A percentile compares a stretch with the other conserved stretches of the same genome.
Evolutionary conservation across 2,113 vertebrate genomes (phyloP).

Genomic region (Hippocampus barbouri): DNA sequence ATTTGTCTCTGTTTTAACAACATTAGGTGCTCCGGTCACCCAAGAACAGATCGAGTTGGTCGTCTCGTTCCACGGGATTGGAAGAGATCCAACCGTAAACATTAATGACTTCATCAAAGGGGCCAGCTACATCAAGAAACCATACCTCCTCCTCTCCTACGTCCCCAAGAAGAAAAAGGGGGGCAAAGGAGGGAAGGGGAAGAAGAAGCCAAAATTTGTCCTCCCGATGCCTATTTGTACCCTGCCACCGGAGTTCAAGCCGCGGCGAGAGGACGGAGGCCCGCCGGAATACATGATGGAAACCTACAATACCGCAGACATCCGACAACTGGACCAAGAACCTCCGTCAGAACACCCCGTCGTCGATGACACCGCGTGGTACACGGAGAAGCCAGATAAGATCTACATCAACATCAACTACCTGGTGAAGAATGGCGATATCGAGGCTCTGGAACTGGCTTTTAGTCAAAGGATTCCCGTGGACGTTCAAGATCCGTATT

Average conservation of each 20-base stretch:
- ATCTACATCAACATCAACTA: constrained; percentile 77
- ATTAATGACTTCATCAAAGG: constrained; percentile 84
- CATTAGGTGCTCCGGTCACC: constrained; percentile 63
- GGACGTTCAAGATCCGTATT: constrained; percentile 82
- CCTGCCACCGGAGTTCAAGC: constrained; percentile 56
- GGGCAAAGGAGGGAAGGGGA: constrained; percentile 62
- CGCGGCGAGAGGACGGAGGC: constrained; percentile 70
- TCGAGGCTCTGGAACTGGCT: constrained; percentile 82
- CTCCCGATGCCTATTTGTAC: constrained; percentile 80
- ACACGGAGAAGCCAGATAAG: constrained; percentile 75
- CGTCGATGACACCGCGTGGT: constrained; percentile 87
- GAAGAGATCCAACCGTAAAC: constrained; percentile 58
- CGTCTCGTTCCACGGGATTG: constrained; percentile 67
- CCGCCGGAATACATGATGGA: constrained; percentile 83
- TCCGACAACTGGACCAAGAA: constrained; percentile 61
- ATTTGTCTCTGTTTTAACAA: constrained; percentile 72
- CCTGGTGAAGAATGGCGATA: constrained; percentile 78
- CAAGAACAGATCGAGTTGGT: constrained; percentile 59
- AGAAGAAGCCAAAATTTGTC: constrained; percentile 69
- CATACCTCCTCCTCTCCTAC: constrained; percentile 74
- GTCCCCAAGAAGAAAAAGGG: constrained; percentile 75
- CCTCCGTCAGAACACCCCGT: constrained; percentile 78
- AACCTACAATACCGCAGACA: constrained; percentile 64
- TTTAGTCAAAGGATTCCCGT: constrained; percentile 80
- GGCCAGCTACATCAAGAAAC: constrained; percentile 79